Evolutionary conservation across 2,797 vertebrate species (phyloP), one percentile per base, ranked within the genome.

Genomic region (Remorina albescens): DNA sequence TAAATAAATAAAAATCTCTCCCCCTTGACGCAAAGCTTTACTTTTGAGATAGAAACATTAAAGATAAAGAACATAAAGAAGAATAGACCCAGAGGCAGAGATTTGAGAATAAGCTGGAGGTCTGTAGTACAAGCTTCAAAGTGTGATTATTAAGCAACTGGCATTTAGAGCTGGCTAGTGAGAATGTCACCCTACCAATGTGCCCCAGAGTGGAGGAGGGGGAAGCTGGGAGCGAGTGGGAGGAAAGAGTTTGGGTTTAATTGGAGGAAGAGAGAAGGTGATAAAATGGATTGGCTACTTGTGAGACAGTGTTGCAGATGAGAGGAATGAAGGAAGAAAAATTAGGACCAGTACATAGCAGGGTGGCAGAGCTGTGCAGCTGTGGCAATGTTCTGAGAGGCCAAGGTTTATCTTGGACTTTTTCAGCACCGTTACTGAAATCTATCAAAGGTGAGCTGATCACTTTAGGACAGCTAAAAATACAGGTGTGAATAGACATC

Each of bases 131-230:
- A 84, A 74, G 71, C 68, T 80, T 82, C 70, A 83, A 80, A 80
- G 80, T 79, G 70, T 64, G 74, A 78, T 81, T 84, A 81, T 80
- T 67, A 79, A 87, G 79, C 55, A 74, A 68, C 68, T 84, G 81
- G 72, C 70, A 81, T 90, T 90, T 88, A 75, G 71, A 85, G 78
- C 56, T 49, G 42, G 76, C 69, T 74, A 21, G 67, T 77, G 82
- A 88, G 78, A 88, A 88, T 88, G 74, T 85, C 79, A 81, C 67
- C 72, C 72, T 42, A 49, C 70, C 32, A 36, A 76, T 78, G 62
- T 74, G 67, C 83, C 46, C 36, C 46, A 30, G 46, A 73, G 42
- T n/a, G 8, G 63, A 69, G 54, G 39, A 57, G 12, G 6, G n/a
- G 34, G 32, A 21, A 32, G 15, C 26, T 54, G 23, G 28, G 44